These are phyloP conservation scores for Saccostrea cuccullata DNA, from an alignment of 1,140 invertebrate species.

Conservation along the genomic window DNA sequence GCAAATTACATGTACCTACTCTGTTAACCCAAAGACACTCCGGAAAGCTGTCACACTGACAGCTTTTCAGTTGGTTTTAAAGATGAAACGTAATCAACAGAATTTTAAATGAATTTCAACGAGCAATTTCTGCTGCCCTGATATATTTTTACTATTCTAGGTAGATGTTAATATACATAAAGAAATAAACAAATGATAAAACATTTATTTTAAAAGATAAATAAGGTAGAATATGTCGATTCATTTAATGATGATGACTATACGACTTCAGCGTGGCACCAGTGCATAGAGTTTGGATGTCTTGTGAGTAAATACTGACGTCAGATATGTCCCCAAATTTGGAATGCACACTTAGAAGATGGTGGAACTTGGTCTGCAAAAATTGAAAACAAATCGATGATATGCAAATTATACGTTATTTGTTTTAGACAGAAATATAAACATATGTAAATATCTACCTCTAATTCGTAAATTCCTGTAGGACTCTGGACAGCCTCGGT, in stretches of 20 bases:
- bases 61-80: too few relatives aligned
- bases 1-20: too few relatives aligned
- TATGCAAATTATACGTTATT: background rate
- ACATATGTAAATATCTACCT: background rate
- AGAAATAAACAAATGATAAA: too few relatives aligned
- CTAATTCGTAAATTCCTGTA: background rate
- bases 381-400: background rate
- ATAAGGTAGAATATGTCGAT: background rate
- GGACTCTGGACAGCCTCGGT: background rate
- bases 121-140: too few relatives aligned
- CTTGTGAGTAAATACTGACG: background rate
- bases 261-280: background rate
- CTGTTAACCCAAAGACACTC: too few relatives aligned
- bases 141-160: too few relatives aligned
- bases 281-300: background rate
- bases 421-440: background rate
- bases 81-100: too few relatives aligned
- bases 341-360: background rate
- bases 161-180: too few relatives aligned
- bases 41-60: too few relatives aligned
- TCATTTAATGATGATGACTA: background rate
- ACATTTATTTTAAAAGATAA: too few relatives aligned
- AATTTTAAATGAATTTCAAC: too few relatives aligned
- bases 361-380: background rate
- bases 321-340: background rate